Evolutionary conservation across 2,113 vertebrate genomes (phyloP).

Genomic region (Macquaria ambigua): DNA sequence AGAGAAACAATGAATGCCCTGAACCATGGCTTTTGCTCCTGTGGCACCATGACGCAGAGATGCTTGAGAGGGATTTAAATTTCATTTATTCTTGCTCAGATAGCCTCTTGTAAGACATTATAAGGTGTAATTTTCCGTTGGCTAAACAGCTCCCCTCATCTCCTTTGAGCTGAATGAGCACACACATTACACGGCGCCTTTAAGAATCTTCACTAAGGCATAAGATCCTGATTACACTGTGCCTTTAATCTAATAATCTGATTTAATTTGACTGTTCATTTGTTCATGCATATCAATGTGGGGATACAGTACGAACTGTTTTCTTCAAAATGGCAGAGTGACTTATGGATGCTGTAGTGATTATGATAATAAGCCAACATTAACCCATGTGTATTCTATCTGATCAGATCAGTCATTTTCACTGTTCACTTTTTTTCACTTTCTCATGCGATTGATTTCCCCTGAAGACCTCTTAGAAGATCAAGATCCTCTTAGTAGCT

Average conservation of each 20-base stretch:
- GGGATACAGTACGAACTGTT: background rate
- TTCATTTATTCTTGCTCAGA: constrained; percentile 46
- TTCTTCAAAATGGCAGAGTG: constrained; percentile 26
- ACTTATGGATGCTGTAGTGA: constrained; percentile 24
- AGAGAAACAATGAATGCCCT: constrained; percentile 20
- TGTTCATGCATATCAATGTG: constrained; percentile 44
- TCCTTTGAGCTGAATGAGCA: constrained; percentile 41
- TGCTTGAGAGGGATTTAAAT: constrained; percentile 29
- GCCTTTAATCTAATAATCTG: constrained; percentile 56
- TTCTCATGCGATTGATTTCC: constrained; percentile 38
- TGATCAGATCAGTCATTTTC: constrained; percentile 34
- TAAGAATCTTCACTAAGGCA: constrained; percentile 20
- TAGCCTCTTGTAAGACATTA: constrained; percentile 30
- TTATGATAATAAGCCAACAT: constrained; percentile 24
- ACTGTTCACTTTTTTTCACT: constrained; percentile 17
- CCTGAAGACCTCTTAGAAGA: constrained; percentile 40
- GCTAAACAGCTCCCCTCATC: constrained; percentile 29
- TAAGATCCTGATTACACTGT: constrained; percentile 41
- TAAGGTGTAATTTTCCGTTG: constrained; percentile 33
- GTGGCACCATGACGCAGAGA: background rate
- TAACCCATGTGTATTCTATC: constrained; percentile 27
- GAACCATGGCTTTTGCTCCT: constrained; percentile 34
- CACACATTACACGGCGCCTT: constrained; percentile 28
- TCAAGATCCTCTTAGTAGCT: constrained; percentile 34
- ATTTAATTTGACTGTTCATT: constrained; percentile 48